These are phyloP conservation scores for Steatornis caripensis DNA, from an alignment of 2,113 vertebrate species.

Conservation along the genomic window DNA sequence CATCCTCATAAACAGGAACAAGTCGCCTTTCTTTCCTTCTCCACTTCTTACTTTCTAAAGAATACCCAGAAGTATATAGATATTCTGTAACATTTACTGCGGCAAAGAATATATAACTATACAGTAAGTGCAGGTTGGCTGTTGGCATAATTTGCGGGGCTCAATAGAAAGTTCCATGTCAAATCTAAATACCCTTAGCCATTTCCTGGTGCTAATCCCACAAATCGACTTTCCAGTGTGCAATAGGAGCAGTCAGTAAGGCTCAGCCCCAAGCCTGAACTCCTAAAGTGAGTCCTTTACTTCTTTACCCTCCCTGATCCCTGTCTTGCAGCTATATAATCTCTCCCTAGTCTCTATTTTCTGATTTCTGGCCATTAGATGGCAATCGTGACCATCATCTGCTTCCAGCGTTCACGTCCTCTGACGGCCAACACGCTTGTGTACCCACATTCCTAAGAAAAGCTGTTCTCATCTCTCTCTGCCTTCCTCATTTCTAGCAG, in stretches of 20 bases:
- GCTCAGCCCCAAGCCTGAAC: neutral
- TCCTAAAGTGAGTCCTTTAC: neutral
- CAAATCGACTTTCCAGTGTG: neutral
- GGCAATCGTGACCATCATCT: neutral
- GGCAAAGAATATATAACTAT: neutral
- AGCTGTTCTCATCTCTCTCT: neutral
- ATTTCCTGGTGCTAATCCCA: neutral
- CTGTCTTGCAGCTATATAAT: rapidly evolving
- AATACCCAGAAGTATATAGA: neutral
- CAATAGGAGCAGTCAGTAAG: neutral
- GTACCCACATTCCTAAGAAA: rapidly evolving
- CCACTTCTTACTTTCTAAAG: neutral
- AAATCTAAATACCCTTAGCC: neutral
- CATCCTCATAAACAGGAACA: neutral
- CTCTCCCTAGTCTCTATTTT: neutral
- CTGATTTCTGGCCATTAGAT: constrained; percentile 18
- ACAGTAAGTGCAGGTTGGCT: neutral
- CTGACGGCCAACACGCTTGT: neutral
- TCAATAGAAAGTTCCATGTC: neutral
- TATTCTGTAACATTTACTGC: neutral
- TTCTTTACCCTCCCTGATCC: neutral
- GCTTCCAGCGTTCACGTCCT: rapidly evolving
- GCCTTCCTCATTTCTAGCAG: neutral
- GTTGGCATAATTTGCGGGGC: neutral
- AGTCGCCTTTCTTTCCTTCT: neutral